Evolutionary conservation across 2,888 invertebrate species (phyloP), one percentile per base, ranked within the genome.

Genomic region (Panopea generosa): DNA sequence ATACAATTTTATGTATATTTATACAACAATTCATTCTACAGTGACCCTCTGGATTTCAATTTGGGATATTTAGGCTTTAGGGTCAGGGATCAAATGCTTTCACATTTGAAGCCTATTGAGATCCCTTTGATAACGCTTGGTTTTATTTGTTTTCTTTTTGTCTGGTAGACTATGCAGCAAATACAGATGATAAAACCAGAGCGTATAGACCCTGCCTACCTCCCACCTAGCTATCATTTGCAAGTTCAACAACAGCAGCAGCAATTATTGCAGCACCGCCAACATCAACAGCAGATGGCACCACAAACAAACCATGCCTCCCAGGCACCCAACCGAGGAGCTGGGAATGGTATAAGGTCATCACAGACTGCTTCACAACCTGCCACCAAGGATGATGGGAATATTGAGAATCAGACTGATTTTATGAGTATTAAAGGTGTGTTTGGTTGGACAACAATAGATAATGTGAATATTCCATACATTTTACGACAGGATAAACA

Each of bases 401-500:
- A 61, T 20, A 59, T 81, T 22, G 86, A 86, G 61, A 82, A 67
- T 62, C 83, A 77, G 18, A 86, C 92, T 22, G 93, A 93, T 81
- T 90, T 90, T 77, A 90, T 92, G 49, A 93, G 93, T 86, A 87
- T 90, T 22, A 92, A 92, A 67, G 94, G 94, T 20, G 88, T 96
- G 89, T 98, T 98, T 92, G 97, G 97, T 62, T 98, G 98, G 98
- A 96, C 96, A 74, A 95, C 95, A 86, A 95, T 98, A 59, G 97
- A 97, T 77, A 96, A 90, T 26, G 90, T 93, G 3, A 90, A 91
- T 79, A 86, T 98, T 90, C 98, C 98, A 0, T 98, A 96, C 92
- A 96, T 98, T 83, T 95, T 96, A 90, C 95, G 98, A 16, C 87
- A 95, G 61, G 95, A 95, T 20, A 97, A 97, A 91, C 96, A 96